These are phyloP conservation scores for Betta splendens DNA, from an alignment of 2,797 vertebrate species.

Conservation along the genomic window DNA sequence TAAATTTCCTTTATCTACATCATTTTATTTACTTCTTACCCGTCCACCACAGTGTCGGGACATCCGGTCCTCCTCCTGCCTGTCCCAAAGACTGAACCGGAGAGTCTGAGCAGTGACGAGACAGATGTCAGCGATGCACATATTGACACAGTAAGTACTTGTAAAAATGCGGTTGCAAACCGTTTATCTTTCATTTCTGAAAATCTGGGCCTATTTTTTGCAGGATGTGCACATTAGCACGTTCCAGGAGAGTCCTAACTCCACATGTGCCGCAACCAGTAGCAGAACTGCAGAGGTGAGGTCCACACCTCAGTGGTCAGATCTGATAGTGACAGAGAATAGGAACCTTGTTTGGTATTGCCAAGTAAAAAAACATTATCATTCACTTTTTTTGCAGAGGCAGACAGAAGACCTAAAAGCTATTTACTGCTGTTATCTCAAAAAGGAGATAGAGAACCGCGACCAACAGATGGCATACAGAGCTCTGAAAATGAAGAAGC, in stretches of 20 bases:
- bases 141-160: constrained; percentile 53
- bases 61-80: constrained; percentile 72
- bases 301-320: background rate
- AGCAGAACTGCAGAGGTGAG: constrained; percentile 51
- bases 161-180: background rate
- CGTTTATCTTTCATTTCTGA: background rate
- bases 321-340: background rate
- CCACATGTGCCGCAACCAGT: background rate
- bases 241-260: constrained; percentile 35
- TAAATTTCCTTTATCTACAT: accelerated
- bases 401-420: constrained; percentile 55
- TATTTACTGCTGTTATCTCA: constrained; percentile 70
- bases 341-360: background rate
- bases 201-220: background rate
- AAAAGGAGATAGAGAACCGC: constrained; percentile 72
- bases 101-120: constrained; percentile 68
- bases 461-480: constrained; percentile 74
- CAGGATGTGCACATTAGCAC: constrained; percentile 47
- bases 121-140: constrained; percentile 64
- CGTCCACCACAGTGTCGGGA: constrained; percentile 49
- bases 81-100: constrained; percentile 68
- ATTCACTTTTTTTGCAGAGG: constrained; percentile 37
- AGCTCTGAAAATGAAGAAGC: constrained; percentile 73
- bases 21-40: background rate
- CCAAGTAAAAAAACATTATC: background rate